Base-by-base conservation (phyloP, 2,888 invertebrate genomes). In the Dendrolimus houi region DNA sequence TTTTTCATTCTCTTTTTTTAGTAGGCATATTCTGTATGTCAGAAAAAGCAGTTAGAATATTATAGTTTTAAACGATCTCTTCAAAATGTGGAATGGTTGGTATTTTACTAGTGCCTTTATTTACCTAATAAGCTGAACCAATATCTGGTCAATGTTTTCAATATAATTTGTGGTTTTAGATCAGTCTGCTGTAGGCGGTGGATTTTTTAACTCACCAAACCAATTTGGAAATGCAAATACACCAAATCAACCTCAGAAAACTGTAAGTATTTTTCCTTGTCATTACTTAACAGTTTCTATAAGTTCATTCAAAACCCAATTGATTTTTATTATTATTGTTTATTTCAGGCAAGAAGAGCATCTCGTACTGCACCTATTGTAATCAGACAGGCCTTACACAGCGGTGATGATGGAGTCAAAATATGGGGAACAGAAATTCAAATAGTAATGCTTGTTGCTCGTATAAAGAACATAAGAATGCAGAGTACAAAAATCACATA, bases 381-480 rank as follows among this genome's bases (percentile, higher is more conserved):
- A 7, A 90, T 91, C 55, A 83, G 69, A 61, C 91, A 91, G 74
- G 91, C 91, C 9, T 68, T 91, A 29, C 86, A 88, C 59, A 74
- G 83, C 68, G 86, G 88, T 14, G 90, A 89, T 68, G 91, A 91
- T 63, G 91, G 91, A 56, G 68, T 91, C 0, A 90, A 87, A 70
- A 89, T 91, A 68, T 91, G 91, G 90, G 91, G 91, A 41, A 87
- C 87, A 13, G 91, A 91, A 60, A 81, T 91, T 56, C 90, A 90
- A 70, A 90, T 91, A 59, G 85, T 88, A 0, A 83, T 77, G 7
- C 68, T 91, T 61, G 82, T 91, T 9, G 91, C 88, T 40, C 72
- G 88, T 56, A 69, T 91, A 1, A 74, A 79, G 54, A 90, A 87
- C 60, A 89, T 91, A 52, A 74, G 83, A 54, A 77, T 89, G 68